Conservation (phyloP, 2,797 vertebrate genomes). For the Pipistrellus kuhlii region DNA sequence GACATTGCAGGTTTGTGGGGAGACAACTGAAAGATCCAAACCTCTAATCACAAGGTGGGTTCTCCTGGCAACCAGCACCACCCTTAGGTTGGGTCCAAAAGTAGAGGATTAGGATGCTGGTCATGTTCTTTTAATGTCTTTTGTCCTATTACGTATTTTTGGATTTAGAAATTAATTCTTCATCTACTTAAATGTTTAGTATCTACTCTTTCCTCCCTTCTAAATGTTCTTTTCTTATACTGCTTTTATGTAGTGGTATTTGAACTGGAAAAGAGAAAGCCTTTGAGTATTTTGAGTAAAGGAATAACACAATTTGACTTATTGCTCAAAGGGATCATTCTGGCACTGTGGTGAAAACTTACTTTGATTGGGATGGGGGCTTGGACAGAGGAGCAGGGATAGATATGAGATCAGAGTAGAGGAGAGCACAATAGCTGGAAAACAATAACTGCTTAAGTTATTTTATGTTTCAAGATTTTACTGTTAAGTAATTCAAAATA, state of each 20-base stretch:
- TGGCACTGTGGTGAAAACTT: not conserved
- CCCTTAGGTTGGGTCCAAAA: not conserved
- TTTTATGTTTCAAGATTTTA: constrained; percentile 37
- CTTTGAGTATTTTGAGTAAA: constrained; percentile 18
- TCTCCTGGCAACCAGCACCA: not conserved
- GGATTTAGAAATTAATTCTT: not conserved
- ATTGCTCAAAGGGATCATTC: not conserved
- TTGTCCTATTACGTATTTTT: not conserved
- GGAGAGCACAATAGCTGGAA: not conserved
- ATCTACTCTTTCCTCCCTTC: not conserved
- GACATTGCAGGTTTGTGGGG: not conserved
- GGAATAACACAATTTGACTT: not conserved
- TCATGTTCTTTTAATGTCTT: constrained; percentile 19
- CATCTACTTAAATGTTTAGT: constrained; percentile 10
- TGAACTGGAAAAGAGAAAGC: not conserved
- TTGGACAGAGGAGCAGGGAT: not conserved
- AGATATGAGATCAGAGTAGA: not conserved
- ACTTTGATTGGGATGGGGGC: not conserved
- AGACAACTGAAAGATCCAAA: not conserved
- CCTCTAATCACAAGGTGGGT: not conserved
- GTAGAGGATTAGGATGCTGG: not conserved
- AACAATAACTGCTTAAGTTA: constrained; percentile 25
- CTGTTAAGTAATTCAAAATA: constrained; percentile 23
- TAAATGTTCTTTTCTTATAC: constrained; percentile 13
- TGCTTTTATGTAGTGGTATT: not conserved